A percentile compares a stretch with the other conserved stretches of the same genome.
These are phyloP conservation scores for Gymnosoma rotundatum DNA, from an alignment of 2,888 invertebrate species.

Conservation along the genomic window DNA sequence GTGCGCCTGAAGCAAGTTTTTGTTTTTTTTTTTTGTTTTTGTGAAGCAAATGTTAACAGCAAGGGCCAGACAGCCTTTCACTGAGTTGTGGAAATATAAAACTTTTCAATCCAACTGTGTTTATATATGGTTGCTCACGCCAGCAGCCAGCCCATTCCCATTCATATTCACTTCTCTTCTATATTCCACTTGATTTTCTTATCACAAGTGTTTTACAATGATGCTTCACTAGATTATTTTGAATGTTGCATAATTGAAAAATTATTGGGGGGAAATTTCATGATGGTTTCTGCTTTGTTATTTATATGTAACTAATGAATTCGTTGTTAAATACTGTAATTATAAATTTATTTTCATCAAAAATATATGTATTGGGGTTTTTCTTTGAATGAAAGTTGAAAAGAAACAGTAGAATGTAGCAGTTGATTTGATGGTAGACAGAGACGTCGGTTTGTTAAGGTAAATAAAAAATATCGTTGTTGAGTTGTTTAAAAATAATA, in stretches of 20 bases:
- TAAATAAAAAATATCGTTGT: background rate
- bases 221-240: conserved; percentile 72
- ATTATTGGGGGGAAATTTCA: conserved; percentile 74
- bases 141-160: conserved; percentile 24
- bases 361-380: conserved; percentile 35
- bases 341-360: conserved; percentile 56
- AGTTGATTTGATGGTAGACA: background rate
- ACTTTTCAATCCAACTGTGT: conserved; percentile 68
- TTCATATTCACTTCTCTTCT: conserved; percentile 12
- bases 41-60: conserved; percentile 74
- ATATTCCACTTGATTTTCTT: conserved; percentile 71
- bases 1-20: conserved; percentile 81
- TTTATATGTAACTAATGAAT: conserved; percentile 37
- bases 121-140: conserved; percentile 27
- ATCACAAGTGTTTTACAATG: conserved; percentile 72
- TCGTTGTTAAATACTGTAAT: conserved; percentile 62
- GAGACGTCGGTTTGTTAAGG: background rate
- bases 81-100: conserved; percentile 72
- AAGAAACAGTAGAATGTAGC: background rate
- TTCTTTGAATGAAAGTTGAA: background rate
- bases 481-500: no score
- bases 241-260: conserved; percentile 79
- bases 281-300: conserved; percentile 43
- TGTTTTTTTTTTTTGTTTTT: conserved; percentile 13
- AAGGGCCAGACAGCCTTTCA: conserved; percentile 72